Evolutionary conservation across 2,888 invertebrate species (phyloP).

Genomic region (Cecidostiba fungosa): DNA sequence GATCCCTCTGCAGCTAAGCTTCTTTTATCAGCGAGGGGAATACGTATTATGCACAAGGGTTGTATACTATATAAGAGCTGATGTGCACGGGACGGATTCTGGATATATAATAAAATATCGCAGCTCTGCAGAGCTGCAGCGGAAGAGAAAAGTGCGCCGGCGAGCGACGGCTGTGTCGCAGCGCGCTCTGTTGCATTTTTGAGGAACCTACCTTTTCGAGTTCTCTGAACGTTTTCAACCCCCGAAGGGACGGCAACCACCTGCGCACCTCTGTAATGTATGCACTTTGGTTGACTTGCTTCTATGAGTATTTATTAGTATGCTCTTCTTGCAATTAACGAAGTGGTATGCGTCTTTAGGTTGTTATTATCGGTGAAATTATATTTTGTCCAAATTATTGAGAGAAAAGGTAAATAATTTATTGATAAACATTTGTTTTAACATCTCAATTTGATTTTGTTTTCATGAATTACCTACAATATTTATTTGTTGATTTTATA

Average conservation of each 20-base stretch:
- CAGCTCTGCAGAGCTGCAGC: not conserved
- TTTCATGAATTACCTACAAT: not conserved
- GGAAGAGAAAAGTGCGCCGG: not conserved
- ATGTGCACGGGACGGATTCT: not conserved
- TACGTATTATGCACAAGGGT: constrained; percentile 14
- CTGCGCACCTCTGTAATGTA: constrained; percentile 40
- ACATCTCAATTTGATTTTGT: not conserved
- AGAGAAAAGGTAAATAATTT: no score
- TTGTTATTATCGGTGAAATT: no score
- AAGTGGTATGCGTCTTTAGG: no score
- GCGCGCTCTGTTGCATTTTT: constrained; percentile 60
- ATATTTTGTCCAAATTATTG: no score
- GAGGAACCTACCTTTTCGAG: constrained; percentile 50
- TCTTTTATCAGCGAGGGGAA: constrained; percentile 3
- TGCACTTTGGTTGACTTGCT: not conserved
- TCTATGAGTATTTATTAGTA: no score
- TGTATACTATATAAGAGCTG: not conserved
- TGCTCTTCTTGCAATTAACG: no score
- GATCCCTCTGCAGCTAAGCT: constrained; percentile 26
- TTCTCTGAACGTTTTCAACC: constrained; percentile 15
- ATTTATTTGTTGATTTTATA: not conserved
- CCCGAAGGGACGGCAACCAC: constrained; percentile 55
- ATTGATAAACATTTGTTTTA: not conserved
- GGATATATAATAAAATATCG: no score
- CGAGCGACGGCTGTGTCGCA: not conserved